Conservation (phyloP, 2,113 vertebrate species). For the Macroglossus sobrinus region DNA sequence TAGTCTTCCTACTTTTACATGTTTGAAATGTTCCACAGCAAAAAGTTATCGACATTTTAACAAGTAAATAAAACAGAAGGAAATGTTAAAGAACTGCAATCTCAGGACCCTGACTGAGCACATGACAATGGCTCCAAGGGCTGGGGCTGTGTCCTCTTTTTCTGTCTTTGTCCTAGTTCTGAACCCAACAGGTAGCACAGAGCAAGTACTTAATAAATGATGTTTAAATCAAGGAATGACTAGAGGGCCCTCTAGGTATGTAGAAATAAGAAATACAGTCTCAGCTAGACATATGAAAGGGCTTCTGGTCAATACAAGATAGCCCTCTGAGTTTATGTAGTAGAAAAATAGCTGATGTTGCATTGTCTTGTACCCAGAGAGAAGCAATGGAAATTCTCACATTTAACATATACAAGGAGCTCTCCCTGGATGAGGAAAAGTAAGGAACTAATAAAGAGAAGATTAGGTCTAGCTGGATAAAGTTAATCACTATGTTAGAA, state of each 20-base stretch:
- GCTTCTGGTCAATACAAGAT: background rate
- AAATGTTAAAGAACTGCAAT: background rate
- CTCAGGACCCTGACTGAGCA: background rate
- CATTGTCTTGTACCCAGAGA: background rate
- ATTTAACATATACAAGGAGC: background rate
- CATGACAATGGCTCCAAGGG: background rate
- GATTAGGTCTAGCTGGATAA: background rate
- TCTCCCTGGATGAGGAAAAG: background rate
- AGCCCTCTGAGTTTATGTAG: background rate
- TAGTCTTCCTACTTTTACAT: background rate
- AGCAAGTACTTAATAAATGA: background rate
- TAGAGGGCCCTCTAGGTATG: background rate
- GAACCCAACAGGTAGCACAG: background rate
- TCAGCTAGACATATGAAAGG: background rate
- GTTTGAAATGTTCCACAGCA: background rate
- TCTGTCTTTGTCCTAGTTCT: background rate
- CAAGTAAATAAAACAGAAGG: background rate
- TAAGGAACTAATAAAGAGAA: background rate
- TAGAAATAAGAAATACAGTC: background rate
- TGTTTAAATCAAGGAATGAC: background rate
- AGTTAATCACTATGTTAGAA: background rate
- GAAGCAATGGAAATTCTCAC: background rate
- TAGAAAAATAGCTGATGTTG: background rate
- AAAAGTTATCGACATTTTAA: background rate
- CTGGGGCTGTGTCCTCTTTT: background rate